These are phyloP conservation scores for Manis javanica DNA, from an alignment of 2,797 vertebrate species.

Conservation along the genomic window DNA sequence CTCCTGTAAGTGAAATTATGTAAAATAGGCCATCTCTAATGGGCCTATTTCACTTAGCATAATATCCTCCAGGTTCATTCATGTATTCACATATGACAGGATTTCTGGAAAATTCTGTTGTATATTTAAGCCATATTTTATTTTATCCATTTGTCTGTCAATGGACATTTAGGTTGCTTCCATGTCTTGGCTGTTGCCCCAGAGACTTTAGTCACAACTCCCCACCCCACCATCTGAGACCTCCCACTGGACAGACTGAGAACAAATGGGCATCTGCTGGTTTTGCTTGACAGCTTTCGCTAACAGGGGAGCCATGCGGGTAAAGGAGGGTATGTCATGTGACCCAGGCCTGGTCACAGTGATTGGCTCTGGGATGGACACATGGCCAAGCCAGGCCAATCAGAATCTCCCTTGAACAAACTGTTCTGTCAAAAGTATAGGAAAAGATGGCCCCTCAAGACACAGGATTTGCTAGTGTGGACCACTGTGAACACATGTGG, in stretches of 20 bases:
- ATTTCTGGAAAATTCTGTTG: neutral
- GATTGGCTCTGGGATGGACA: constrained; percentile 1
- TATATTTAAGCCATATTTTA: neutral
- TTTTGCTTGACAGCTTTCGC: neutral
- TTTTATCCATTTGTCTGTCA: neutral
- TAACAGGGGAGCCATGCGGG: neutral
- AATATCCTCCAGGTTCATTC: neutral
- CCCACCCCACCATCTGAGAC: neutral
- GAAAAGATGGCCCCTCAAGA: neutral
- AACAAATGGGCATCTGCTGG: rapidly evolving
- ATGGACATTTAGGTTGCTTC: neutral
- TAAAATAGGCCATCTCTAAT: neutral
- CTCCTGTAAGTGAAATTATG: neutral
- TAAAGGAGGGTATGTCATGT: neutral
- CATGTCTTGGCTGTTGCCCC: neutral
- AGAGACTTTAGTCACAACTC: neutral
- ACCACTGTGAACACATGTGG: neutral
- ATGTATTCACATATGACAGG: neutral
- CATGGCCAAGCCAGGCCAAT: neutral
- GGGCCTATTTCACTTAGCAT: neutral
- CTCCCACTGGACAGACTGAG: neutral
- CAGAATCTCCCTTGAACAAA: constrained; percentile 9
- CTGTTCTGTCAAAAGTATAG: neutral
- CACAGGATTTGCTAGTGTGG: neutral
- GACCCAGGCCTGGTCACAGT: neutral